phyloP scores from a whole-genome alignment of 2,888 invertebrate genomes.

The Tenthredo livida region DNA sequence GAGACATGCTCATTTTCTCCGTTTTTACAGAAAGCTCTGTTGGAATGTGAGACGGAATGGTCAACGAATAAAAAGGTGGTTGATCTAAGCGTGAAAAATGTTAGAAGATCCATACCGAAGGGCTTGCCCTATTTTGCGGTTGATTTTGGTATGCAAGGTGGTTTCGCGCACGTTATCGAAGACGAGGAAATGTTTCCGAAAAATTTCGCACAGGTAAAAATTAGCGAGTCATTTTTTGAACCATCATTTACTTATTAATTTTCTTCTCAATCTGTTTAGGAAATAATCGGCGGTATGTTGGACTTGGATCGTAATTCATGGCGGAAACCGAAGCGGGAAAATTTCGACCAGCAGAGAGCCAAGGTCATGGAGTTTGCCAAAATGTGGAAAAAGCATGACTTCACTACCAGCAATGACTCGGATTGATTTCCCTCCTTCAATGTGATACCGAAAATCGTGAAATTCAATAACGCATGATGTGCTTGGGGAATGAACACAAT shows the following conservation, averaged over 20 bases:
- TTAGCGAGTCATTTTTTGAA: background rate
- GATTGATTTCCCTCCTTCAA: background rate
- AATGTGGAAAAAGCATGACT: conserved; percentile 86
- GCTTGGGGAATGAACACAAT: background rate
- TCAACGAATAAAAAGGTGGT: conserved; percentile 95
- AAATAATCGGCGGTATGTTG: conserved; percentile 97
- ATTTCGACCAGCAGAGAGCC: conserved; percentile 86
- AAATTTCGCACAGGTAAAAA: conserved; percentile 91
- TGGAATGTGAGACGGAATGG: conserved; percentile 98
- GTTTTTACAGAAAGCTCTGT: conserved; percentile 88
- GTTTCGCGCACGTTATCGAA: conserved; percentile 98
- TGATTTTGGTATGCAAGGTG: conserved; percentile 93
- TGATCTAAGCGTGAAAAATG: conserved; percentile 84
- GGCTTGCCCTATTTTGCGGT: conserved; percentile 97
- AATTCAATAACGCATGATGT: background rate
- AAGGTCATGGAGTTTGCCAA: conserved; percentile 88
- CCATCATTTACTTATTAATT: background rate
- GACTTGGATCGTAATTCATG: conserved; percentile 92
- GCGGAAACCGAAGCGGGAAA: conserved; percentile 90
- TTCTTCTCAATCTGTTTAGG: conserved; percentile 78
- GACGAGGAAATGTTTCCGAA: conserved; percentile 92
- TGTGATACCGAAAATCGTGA: background rate
- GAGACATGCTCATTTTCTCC: conserved; percentile 29
- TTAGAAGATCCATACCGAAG: conserved; percentile 92
- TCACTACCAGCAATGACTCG: conserved; percentile 71